Base-by-base conservation (phyloP, 2,113 vertebrate species). In the Antigone vipio region DNA sequence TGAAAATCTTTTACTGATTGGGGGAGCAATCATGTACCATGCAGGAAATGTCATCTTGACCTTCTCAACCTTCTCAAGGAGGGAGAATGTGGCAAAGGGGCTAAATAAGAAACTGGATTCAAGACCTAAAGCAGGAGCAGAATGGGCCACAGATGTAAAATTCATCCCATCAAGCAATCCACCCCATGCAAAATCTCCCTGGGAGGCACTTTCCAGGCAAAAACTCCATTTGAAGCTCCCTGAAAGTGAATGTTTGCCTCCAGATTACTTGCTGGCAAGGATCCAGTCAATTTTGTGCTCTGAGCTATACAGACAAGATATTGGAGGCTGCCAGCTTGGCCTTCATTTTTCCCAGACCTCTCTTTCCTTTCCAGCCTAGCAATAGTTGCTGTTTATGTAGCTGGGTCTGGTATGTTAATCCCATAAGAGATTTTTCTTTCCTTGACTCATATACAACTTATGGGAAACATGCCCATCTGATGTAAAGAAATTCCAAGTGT, bases 341-440 rank as follows among this genome's bases (percentile, higher is more conserved):
- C 60, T 74, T 84, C 32, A 12, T 71, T 93, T 67, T 89, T 86
- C 55, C 45, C 73, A 81, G 72, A 50, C 63, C 21, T 56, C 32
- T 49, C 64, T 88, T 77, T 88, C 34, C 74, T 85, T 83, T 73
- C 77, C 56, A 71, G 40, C 50, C 75, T 80, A 74, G 83, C 5
- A 29, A 81, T 89, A 81, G 59, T 84, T 95, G 29, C 68, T 95
- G 67, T 93, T 93, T 92, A 59, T 80, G 63, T 93, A 81, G 50
- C 91, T 92, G 82, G 27, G 34, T 83, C 60, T 89, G 88, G 59
- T 71, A 91, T 74, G 42, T 86, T 92, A 89, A 91, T 75, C 83
- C 72, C 38, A 17, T 50, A 67, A 40, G 58, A 62, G 38, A 77
- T 66, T 93, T 92, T 87, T 67, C 58, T 92, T 94, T 90, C 40